A percentile compares a stretch with the other conserved stretches of the same genome.
These are phyloP conservation scores for Heliconius sara DNA, from an alignment of 2,888 invertebrate species.

Conservation along the genomic window DNA sequence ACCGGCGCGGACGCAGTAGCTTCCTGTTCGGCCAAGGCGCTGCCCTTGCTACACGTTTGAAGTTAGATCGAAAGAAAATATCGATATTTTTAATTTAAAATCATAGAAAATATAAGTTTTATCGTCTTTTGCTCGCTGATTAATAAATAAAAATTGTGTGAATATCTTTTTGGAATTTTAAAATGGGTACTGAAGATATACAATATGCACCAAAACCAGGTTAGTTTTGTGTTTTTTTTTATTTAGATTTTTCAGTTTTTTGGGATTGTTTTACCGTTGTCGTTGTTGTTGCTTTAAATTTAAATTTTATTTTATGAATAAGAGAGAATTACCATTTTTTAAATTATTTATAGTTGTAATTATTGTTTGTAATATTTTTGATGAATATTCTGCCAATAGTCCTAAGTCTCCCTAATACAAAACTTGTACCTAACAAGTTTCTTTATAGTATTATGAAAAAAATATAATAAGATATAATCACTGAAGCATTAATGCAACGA, in stretches of 20 bases:
- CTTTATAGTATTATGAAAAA: no score
- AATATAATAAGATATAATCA: no score
- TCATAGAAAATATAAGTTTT: background rate
- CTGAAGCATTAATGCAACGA: background rate
- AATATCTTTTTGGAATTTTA: background rate
- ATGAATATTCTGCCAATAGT: background rate
- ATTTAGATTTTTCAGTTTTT: background rate
- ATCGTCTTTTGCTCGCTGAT: background rate
- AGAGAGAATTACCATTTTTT: no score
- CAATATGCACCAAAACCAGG: conserved; percentile 18
- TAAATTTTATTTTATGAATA: no score
- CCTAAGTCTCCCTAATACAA: background rate
- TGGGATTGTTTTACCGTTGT: no score
- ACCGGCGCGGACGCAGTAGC: conserved; percentile 46
- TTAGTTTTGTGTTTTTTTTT: conserved; percentile 1
- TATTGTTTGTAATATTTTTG: no score
- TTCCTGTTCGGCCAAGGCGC: conserved; percentile 50
- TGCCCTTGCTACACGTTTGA: conserved; percentile 45
- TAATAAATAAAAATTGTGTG: background rate
- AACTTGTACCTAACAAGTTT: background rate
- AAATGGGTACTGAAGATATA: conserved; percentile 11
- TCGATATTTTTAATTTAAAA: background rate
- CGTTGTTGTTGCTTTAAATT: no score
- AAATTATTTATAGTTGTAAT: no score
- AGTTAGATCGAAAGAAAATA: background rate